Evolutionary conservation across 2,797 vertebrate genomes (phyloP).

Genomic region (Margarornis squamiger): DNA sequence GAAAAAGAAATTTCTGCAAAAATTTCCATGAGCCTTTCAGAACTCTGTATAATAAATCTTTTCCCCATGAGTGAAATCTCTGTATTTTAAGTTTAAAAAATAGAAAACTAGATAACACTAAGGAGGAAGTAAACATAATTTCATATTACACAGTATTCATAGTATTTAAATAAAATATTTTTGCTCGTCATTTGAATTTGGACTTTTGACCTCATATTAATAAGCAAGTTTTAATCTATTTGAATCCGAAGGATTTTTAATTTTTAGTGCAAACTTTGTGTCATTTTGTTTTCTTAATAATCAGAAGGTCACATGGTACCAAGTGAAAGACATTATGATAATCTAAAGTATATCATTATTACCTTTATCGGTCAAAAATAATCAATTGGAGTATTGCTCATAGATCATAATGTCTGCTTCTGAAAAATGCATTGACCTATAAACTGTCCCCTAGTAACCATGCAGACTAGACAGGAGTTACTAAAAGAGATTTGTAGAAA

Average conservation of each 20-base stretch:
- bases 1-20: neutral
- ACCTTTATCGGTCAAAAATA: neutral
- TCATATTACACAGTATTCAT: neutral
- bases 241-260: neutral
- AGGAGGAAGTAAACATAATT: neutral
- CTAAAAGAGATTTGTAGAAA: neutral
- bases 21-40: neutral
- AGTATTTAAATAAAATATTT: neutral
- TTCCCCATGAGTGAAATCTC: neutral
- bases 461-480: neutral
- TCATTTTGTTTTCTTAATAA: neutral
- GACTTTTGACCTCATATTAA: neutral
- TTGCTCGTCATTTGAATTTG: neutral
- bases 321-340: neutral
- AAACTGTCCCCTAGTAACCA: constrained; percentile 23
- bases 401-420: constrained; percentile 10
- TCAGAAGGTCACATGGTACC: neutral
- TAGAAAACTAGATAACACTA: neutral
- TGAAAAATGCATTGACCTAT: constrained; percentile 32
- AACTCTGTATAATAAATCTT: neutral
- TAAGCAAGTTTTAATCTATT: neutral
- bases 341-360: neutral
- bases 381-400: neutral
- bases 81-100: neutral
- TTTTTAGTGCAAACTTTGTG: constrained; percentile 7